phyloP scores from a whole-genome alignment of 2,113 vertebrate genomes.

The Dipodomys spectabilis region DNA sequence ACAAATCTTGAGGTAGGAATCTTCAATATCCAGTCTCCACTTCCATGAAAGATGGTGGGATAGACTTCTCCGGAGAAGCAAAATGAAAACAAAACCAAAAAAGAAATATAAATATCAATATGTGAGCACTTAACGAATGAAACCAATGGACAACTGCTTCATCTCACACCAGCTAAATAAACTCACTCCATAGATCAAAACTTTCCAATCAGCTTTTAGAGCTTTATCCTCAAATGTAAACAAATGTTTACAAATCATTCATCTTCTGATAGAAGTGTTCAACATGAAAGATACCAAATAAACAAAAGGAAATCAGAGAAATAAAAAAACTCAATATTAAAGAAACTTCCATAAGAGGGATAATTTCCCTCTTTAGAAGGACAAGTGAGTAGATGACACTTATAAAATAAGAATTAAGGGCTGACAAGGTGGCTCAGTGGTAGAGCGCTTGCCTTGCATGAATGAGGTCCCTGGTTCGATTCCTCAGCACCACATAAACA shows the following conservation, averaged over 20 bases:
- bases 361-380: not conserved
- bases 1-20: not conserved
- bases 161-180: not conserved
- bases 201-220: not conserved
- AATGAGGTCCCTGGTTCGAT: too few relatives aligned
- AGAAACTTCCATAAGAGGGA: not conserved
- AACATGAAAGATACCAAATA: not conserved
- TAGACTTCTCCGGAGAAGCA: not conserved
- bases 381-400: not conserved
- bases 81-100: not conserved
- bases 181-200: not conserved
- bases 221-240: not conserved
- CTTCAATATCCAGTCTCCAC: not conserved
- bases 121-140: not conserved
- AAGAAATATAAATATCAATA: not conserved
- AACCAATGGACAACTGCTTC: not conserved
- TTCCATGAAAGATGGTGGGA: not conserved
- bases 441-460: too few relatives aligned
- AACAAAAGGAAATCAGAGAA: not conserved
- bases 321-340: not conserved
- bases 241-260: not conserved
- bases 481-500: too few relatives aligned
- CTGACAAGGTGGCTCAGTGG: too few relatives aligned
- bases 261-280: not conserved
- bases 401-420: conserved; percentile 4